Evolutionary conservation across 2,888 invertebrate species (phyloP).

Genomic region (Lasius fuliginosus): DNA sequence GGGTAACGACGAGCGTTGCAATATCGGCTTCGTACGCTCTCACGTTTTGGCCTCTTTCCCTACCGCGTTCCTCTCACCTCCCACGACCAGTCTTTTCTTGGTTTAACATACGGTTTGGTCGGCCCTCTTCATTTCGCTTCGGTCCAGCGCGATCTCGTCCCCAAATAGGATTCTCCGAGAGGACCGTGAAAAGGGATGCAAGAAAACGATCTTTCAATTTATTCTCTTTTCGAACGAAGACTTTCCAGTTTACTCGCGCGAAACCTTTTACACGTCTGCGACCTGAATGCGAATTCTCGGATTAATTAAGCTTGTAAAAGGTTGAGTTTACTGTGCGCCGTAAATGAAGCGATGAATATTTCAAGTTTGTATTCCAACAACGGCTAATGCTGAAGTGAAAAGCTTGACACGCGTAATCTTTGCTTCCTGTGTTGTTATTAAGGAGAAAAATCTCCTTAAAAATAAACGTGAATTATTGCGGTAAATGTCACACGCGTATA

Average conservation of each 20-base stretch:
- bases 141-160: conserved; percentile 40
- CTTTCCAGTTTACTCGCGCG: conserved; percentile 8
- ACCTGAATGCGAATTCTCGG: conserved; percentile 22
- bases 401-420: background rate
- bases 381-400: conserved; percentile 12
- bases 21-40: conserved; percentile 48
- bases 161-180: conserved; percentile 37
- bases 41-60: conserved; percentile 26
- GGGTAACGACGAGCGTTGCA: conserved; percentile 64
- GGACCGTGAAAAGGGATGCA: background rate
- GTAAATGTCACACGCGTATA: background rate
- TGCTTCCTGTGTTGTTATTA: background rate
- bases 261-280: conserved; percentile 10
- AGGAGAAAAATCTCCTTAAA: background rate
- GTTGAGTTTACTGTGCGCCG: conserved; percentile 5
- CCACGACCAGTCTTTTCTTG: conserved; percentile 6
- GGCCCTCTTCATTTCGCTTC: conserved; percentile 36
- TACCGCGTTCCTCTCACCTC: background rate
- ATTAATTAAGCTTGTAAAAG: conserved; percentile 43
- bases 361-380: conserved; percentile 38
- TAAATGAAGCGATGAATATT: conserved; percentile 45
- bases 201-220: conserved; percentile 33
- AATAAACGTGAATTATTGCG: conserved; percentile 1
- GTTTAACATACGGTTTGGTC: conserved; percentile 20
- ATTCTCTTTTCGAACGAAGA: conserved; percentile 6